A percentile compares a stretch with the other conserved stretches of the same genome.
Conservation (phyloP, 2,797 vertebrate species). For the Decapterus maruadsi region DNA sequence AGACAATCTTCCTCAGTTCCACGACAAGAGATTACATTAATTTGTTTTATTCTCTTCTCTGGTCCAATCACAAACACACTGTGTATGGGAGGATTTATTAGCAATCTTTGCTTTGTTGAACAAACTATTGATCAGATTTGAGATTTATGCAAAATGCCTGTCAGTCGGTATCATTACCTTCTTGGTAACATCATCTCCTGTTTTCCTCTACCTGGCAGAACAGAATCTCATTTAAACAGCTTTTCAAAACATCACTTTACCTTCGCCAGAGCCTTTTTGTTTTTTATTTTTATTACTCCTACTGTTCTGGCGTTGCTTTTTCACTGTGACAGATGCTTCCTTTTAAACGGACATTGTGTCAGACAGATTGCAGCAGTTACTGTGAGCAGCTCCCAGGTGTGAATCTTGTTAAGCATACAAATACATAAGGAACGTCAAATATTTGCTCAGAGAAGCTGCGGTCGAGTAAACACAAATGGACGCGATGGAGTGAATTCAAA, state of each 20-base stretch:
- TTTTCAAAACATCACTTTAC: not conserved
- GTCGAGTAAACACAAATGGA: not conserved
- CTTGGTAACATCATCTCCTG: not conserved
- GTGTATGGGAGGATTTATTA: too few relatives aligned
- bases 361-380: not conserved
- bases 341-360: not conserved
- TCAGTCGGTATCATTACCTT: not conserved
- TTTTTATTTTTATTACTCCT: not conserved
- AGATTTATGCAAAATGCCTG: not conserved
- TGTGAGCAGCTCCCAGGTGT: constrained; percentile 17
- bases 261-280: not conserved
- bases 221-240: too few relatives aligned
- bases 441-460: not conserved
- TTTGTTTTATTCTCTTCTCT: too few relatives aligned
- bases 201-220: not conserved
- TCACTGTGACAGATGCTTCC: not conserved
- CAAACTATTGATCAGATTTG: not conserved
- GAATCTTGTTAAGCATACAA: not conserved
- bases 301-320: not conserved
- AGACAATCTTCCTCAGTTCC: too few relatives aligned
- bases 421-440: not conserved
- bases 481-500: not conserved
- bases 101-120: too few relatives aligned
- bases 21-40: too few relatives aligned
- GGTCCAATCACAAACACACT: too few relatives aligned